Evolutionary conservation across 2,113 vertebrate genomes (phyloP), one percentile per base, ranked within the genome.

Genomic region (Corythaixoides concolor): DNA sequence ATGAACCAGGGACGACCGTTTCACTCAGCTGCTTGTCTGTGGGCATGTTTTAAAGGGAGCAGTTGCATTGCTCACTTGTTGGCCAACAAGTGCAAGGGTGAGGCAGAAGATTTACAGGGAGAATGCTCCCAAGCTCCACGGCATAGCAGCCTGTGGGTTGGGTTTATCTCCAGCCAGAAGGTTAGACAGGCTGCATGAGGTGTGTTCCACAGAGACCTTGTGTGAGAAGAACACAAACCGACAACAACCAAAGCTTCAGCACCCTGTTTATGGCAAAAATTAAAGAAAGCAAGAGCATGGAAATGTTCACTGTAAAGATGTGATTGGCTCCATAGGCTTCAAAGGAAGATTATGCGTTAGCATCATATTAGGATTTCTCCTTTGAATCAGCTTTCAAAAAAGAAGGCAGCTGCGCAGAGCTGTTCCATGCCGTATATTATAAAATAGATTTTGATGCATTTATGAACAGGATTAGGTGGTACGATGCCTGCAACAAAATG

Each of bases 81-180:
- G 60, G 14, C n/a, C 15, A 60, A 6, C 0, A 0, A 53, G 33
- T 15, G 15, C 2, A 2, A 82, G 53, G 32, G 13, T n/a, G 18
- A 94, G 4, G 24, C 37, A 82, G 32, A 37, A 67, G 35, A 9
- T 76, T 84, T 77, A 20, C 0, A 4, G 50, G 23, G 32, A 83
- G 58, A n/a, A 16, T 37, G 20, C 12, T 88, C 70, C 63, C 55
- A n/a, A 88, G n/a, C 12, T 55, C 15, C 20, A 11, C 1, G 2
- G 39, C 3, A 1, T 43, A 32, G 24, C 27, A 66, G 22, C 24
- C 12, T 41, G 16, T 7, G 13, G 32, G 0, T 0, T 13, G 37
- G 62, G 17, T 27, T 92, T 0, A 0, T 53, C 37, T 56, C 58
- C 62, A 59, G 45, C 15, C 24, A 21, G 33, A 20, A 75, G 55